These are phyloP conservation scores for Anguilla marmorata DNA, from an alignment of 2,797 vertebrate species.

Conservation along the genomic window DNA sequence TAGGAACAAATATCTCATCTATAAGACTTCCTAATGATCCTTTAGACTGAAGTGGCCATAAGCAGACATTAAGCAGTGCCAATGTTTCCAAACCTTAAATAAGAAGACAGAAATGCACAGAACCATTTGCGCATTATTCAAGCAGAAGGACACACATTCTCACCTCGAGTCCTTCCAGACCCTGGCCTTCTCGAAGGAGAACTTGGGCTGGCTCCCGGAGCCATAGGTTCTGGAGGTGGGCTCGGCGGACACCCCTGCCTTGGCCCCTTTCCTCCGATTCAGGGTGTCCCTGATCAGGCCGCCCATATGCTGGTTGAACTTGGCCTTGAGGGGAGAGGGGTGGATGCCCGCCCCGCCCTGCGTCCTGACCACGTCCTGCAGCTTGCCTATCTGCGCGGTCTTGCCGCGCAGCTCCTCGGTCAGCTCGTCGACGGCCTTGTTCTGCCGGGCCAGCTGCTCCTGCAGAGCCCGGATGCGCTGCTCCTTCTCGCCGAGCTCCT, in stretches of 20 bases:
- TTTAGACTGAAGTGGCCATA: background rate
- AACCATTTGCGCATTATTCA: background rate
- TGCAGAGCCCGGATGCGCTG: conserved; percentile 74
- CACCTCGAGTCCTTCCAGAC: conserved; percentile 89
- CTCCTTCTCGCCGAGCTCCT: conserved; percentile 75
- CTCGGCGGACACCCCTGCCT: conserved; percentile 90
- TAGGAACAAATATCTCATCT: background rate
- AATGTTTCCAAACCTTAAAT: background rate
- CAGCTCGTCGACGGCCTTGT: conserved; percentile 74
- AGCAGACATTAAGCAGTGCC: background rate
- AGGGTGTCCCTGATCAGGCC: conserved; percentile 67
- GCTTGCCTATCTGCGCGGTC: conserved; percentile 80
- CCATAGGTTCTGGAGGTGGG: conserved; percentile 82
- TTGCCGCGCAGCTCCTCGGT: conserved; percentile 83
- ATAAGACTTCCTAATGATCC: background rate
- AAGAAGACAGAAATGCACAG: too few species aligned
- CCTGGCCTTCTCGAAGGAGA: conserved; percentile 86
- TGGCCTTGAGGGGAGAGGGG: conserved; percentile 66
- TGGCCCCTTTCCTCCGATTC: conserved; percentile 83
- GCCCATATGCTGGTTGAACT: conserved; percentile 66
- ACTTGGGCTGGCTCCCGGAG: conserved; percentile 73
- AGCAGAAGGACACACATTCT: conserved; percentile 46
- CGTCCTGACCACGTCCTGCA: conserved; percentile 77
- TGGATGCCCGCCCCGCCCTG: conserved; percentile 62
- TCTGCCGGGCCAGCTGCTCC: conserved; percentile 79